phyloP scores from a whole-genome alignment of 2,888 invertebrate genomes.

The Dynastes grantii region DNA sequence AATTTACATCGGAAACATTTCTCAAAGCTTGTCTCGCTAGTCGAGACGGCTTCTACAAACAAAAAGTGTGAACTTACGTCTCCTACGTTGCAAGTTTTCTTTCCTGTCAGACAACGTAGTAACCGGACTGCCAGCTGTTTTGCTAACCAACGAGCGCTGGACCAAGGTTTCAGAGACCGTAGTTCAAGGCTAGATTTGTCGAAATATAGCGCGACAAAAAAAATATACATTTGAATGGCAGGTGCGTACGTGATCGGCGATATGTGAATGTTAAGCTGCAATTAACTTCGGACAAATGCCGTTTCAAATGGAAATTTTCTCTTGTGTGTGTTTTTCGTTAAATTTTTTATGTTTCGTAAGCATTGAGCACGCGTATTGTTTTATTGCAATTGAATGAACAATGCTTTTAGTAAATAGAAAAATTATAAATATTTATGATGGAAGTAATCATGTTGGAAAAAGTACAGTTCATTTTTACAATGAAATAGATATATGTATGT shows the following conservation, averaged over 20 bases:
- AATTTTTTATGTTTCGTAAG: background rate
- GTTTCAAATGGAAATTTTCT: background rate
- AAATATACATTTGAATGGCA: background rate
- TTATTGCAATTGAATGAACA: too few species aligned
- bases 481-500: too few species aligned
- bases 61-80: too few species aligned
- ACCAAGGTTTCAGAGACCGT: conserved; percentile 1
- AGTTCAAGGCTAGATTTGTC: conserved; percentile 11
- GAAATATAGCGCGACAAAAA: conserved; percentile 4
- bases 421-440: too few species aligned
- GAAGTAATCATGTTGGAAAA: too few species aligned
- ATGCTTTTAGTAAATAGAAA: too few species aligned
- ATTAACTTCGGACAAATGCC: background rate
- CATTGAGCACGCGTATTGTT: too few species aligned
- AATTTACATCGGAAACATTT: too few species aligned
- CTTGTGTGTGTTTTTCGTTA: background rate
- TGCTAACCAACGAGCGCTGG: background rate
- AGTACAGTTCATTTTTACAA: too few species aligned
- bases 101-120: background rate
- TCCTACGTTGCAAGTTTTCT: background rate
- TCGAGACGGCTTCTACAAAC: too few species aligned
- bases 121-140: background rate
- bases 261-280: background rate
- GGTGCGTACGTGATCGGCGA: background rate
- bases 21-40: too few species aligned